These are phyloP conservation scores for Apotomis betuletana DNA, from an alignment of 2,888 invertebrate species.

Conservation along the genomic window DNA sequence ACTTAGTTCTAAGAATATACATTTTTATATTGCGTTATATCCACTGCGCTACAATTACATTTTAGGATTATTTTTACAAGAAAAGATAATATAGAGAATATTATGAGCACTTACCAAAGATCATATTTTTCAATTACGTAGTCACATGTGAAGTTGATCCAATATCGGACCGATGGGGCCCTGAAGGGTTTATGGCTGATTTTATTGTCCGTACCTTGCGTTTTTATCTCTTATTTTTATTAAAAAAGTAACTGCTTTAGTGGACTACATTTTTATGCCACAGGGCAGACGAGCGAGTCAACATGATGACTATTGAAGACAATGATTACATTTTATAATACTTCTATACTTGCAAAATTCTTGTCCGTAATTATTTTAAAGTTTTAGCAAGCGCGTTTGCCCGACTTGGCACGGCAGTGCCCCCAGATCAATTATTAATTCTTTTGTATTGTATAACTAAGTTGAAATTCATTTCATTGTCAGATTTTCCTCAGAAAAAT, in stretches of 20 bases:
- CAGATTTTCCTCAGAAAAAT: too few relatives aligned
- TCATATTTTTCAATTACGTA: conserved; percentile 38
- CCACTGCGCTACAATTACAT: neutral
- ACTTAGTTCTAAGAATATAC: neutral
- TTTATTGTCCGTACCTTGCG: conserved; percentile 48
- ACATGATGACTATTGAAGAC: too few relatives aligned
- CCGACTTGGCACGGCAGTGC: too few relatives aligned
- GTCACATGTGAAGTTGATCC: conserved; percentile 42
- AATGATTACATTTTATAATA: too few relatives aligned
- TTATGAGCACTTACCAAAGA: neutral
- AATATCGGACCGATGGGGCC: conserved; percentile 43
- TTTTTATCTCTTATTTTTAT: conserved; percentile 44
- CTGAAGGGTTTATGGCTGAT: conserved; percentile 47
- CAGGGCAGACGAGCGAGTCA: neutral
- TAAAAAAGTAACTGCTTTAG: conserved; percentile 19
- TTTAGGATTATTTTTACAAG: neutral
- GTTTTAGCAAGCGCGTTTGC: too few relatives aligned
- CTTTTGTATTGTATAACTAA: too few relatives aligned
- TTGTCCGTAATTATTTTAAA: too few relatives aligned
- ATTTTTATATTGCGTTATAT: neutral
- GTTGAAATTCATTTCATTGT: too few relatives aligned
- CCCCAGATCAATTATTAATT: too few relatives aligned
- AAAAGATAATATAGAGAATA: too few relatives aligned
- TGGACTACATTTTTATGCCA: neutral
- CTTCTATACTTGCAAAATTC: too few relatives aligned